Percentiles rank a stretch among this genome's conserved stretches.
Conservation (phyloP, 2,113 vertebrate species). For the Diglossa brunneiventris region DNA sequence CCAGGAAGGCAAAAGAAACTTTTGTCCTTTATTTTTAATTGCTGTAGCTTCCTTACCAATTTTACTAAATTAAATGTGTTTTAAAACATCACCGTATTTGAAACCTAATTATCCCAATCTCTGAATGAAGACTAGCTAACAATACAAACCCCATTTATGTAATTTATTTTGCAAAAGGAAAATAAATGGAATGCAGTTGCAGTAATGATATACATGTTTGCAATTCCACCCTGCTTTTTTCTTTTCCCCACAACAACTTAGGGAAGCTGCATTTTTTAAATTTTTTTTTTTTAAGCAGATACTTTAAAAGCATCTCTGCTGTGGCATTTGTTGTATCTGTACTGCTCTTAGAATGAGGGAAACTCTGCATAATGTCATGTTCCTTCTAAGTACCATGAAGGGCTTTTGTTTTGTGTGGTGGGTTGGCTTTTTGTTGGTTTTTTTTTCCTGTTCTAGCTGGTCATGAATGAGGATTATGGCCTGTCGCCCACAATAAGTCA, state of each 20-base stretch:
- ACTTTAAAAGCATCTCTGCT: slow-evolving; percentile 43
- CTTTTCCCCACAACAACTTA: slow-evolving; percentile 41
- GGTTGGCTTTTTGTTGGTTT: not conserved
- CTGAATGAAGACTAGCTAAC: slow-evolving; percentile 74
- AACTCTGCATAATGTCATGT: slow-evolving; percentile 27
- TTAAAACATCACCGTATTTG: slow-evolving; percentile 78
- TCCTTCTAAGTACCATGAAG: slow-evolving; percentile 36
- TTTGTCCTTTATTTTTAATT: slow-evolving; percentile 79
- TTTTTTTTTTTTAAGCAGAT: slow-evolving; percentile 28
- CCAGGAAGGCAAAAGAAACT: slow-evolving; percentile 74
- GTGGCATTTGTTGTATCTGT: slow-evolving; percentile 14
- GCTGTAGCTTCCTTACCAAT: slow-evolving; percentile 80
- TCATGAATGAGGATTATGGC: slow-evolving; percentile 63
- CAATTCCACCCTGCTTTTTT: slow-evolving; percentile 24
- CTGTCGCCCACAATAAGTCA: slow-evolving; percentile 50
- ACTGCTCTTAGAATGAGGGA: not conserved
- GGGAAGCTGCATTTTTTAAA: not conserved
- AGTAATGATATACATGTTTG: slow-evolving; percentile 76
- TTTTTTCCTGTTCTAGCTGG: not conserved
- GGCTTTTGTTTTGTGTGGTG: slow-evolving; percentile 26
- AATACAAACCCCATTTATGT: slow-evolving; percentile 77
- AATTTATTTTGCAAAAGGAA: slow-evolving; percentile 79
- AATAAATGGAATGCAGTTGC: slow-evolving; percentile 75
- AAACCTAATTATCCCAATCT: slow-evolving; percentile 82
- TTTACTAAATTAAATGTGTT: slow-evolving; percentile 80